phyloP scores from a whole-genome alignment of 1,140 invertebrate genomes.

The Bemisia tabaci region DNA sequence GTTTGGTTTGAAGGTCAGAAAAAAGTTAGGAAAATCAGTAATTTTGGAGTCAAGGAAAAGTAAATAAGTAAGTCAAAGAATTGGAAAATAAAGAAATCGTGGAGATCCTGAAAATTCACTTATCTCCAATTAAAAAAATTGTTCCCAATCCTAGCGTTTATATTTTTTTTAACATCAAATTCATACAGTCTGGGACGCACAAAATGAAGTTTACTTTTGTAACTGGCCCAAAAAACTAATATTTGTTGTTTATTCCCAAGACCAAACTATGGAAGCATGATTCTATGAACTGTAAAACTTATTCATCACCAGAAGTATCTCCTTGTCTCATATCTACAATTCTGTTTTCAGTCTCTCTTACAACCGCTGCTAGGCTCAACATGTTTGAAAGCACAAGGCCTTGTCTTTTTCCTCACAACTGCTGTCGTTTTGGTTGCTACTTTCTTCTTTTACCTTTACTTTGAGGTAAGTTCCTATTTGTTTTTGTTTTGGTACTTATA shows the following conservation, averaged over 20 bases:
- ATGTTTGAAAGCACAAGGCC: background rate
- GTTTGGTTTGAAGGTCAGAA: too few species aligned
- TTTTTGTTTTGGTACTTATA: background rate
- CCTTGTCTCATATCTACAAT: background rate
- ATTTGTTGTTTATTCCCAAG: background rate
- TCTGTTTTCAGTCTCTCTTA: background rate
- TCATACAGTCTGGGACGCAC: too few species aligned
- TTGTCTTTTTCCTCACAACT: background rate
- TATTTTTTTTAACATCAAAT: too few species aligned
- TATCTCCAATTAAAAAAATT: too few species aligned
- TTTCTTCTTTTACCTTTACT: background rate
- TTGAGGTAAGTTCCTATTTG: background rate
- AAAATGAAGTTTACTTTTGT: background rate
- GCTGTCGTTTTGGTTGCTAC: background rate
- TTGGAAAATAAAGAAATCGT: too few species aligned
- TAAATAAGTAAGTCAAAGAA: too few species aligned
- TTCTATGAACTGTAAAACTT: too few species aligned
- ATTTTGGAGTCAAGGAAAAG: too few species aligned
- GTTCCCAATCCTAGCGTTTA: too few species aligned
- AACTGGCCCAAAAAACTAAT: background rate
- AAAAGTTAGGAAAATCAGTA: too few species aligned
- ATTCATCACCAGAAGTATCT: too few species aligned
- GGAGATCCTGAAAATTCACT: too few species aligned
- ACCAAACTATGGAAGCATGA: background rate
- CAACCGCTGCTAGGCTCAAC: background rate